Evolutionary conservation across 2,888 invertebrate species (phyloP).

Genomic region (Pheosia tremula): DNA sequence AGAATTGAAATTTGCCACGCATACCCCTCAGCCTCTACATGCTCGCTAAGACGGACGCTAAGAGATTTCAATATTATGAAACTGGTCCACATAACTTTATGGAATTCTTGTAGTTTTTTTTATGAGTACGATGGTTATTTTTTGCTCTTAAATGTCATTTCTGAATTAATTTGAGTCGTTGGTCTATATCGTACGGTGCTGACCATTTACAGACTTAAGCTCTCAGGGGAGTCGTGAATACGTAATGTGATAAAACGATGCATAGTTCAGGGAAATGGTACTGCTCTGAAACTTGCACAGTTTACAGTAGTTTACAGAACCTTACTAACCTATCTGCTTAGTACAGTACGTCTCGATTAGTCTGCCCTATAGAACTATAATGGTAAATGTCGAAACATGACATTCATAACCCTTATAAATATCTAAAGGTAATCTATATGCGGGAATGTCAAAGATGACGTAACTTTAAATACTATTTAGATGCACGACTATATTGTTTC

Average conservation of each 20-base stretch:
- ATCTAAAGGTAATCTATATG: background rate
- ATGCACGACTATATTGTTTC: too few relatives aligned
- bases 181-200: conserved; percentile 43
- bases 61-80: too few relatives aligned
- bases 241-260: conserved; percentile 64
- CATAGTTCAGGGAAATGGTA: conserved; percentile 58
- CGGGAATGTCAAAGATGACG: background rate
- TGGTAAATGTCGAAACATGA: conserved; percentile 2
- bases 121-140: too few relatives aligned
- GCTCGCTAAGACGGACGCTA: too few relatives aligned
- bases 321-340: background rate
- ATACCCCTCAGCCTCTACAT: too few relatives aligned
- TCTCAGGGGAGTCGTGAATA: conserved; percentile 58
- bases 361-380: background rate
- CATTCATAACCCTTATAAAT: conserved; percentile 3
- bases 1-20: too few relatives aligned
- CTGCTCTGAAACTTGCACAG: conserved; percentile 18
- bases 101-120: too few relatives aligned
- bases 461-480: background rate
- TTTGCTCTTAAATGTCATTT: conserved; percentile 8
- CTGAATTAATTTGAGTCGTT: conserved; percentile 10
- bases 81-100: too few relatives aligned
- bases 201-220: conserved; percentile 54
- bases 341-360: background rate
- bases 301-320: background rate